A percentile compares a stretch with the other conserved stretches of the same genome.
These are phyloP conservation scores for Temnothorax rugatulus DNA, from an alignment of 2,888 invertebrate genomes.

Conservation along the genomic window DNA sequence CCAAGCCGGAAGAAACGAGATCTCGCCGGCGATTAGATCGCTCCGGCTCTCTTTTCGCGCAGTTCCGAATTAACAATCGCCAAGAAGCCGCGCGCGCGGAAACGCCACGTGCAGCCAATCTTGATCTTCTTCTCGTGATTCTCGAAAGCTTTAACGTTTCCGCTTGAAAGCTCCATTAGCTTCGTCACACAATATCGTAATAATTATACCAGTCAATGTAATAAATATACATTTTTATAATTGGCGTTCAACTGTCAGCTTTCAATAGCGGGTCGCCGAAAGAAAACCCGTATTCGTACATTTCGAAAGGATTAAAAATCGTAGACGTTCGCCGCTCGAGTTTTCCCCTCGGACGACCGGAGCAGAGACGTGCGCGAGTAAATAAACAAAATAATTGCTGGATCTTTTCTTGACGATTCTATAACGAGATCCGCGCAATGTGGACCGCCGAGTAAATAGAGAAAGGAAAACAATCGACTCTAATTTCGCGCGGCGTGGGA, in stretches of 20 bases:
- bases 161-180: too few relatives aligned
- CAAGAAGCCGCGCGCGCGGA: constrained; percentile 18
- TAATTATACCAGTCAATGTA: background rate
- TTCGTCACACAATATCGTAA: background rate
- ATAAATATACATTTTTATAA: background rate
- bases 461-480: background rate
- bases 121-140: background rate
- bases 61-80: constrained; percentile 75
- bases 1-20: constrained; percentile 54
- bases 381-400: background rate
- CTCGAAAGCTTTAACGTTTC: background rate
- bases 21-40: constrained; percentile 53
- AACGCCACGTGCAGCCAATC: background rate
- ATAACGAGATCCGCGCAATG: background rate
- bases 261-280: background rate
- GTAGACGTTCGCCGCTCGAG: background rate
- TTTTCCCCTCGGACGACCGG: background rate
- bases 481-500: background rate
- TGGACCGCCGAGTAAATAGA: constrained; percentile 5
- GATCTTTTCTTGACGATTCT: background rate
- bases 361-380: background rate
- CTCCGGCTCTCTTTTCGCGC: constrained; percentile 47
- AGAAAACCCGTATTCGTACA: background rate
- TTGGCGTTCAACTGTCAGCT: background rate
- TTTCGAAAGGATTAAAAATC: background rate